Base-by-base conservation (phyloP, 2,888 invertebrate genomes). In the Nephrotoma appendiculata region DNA sequence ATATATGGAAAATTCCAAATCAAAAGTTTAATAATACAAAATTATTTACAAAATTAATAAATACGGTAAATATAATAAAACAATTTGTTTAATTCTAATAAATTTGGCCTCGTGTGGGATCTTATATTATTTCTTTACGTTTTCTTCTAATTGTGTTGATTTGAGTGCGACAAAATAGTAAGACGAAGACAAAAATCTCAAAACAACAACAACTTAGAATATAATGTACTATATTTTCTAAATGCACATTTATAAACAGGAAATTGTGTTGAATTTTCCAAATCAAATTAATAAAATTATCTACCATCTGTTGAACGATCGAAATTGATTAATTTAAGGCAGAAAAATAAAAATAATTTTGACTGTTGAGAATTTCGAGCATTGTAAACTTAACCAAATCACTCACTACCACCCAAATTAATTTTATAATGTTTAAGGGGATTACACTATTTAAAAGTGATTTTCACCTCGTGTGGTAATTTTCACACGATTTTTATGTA, bases 401-500 rank as follows among this genome's bases (percentile, higher is more conserved):
- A 31, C 31, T 31, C 31, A 31, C 31, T 5, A 57, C 9, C 71
- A 71, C 31, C 71, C 31, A 71, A 71, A 1, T 9, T 44, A 6
- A 44, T 71, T 71, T 71, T 31, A 71, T 71, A 31, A 71, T 71
- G 31, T 31, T 31, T 31, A 31, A 71, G 31, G 71, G 71, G 71
- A 71, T 71, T 71, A 2, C 31, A 31, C 31, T 71, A 71, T 71
- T 71, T 71, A 71, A 71, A 71, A 31, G 7, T 9, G 31, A 71
- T 31, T 71, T 71, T 31, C 71, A 71, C 71, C 71, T 86, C 87
- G 44, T 43, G 19, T 85, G 42, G 85, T 85, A 44, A 85, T 19
- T 43, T 85, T 85, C 85, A 85, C 85, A 85, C 85, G 85, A 85
- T 85, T 85, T 57, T 57, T 57, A 71, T 31, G 7, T 57, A 57